phyloP scores from a whole-genome alignment of 2,797 vertebrate species.

The Falco rusticolus region DNA sequence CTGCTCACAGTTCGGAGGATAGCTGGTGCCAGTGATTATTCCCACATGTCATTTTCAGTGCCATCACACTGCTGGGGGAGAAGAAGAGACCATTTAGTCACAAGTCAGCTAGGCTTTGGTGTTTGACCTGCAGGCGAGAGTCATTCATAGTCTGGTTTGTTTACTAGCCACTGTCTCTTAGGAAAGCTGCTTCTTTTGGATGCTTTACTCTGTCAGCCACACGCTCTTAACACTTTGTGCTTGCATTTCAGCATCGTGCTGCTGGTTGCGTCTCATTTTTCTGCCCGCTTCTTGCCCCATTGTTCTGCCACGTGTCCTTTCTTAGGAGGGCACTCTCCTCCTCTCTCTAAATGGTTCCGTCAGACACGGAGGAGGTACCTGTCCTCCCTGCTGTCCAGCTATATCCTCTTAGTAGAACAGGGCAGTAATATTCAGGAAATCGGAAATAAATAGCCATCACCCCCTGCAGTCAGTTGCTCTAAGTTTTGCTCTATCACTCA shows the following conservation, averaged over 20 bases:
- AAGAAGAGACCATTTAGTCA: background rate
- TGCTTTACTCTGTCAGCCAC: background rate
- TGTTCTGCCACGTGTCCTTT: background rate
- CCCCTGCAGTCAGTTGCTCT: background rate
- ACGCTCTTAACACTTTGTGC: background rate
- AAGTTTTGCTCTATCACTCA: background rate
- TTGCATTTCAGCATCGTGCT: background rate
- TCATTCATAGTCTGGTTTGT: background rate
- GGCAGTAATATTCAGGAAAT: background rate
- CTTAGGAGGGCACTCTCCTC: background rate
- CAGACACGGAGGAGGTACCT: background rate
- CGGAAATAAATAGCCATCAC: background rate
- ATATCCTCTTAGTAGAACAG: background rate
- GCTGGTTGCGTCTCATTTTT: background rate
- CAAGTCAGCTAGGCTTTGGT: background rate
- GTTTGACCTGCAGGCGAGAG: background rate
- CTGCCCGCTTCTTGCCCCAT: background rate
- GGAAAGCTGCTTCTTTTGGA: background rate
- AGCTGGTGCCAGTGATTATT: background rate
- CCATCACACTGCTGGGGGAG: background rate
- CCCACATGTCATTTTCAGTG: background rate
- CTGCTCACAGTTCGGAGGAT: background rate
- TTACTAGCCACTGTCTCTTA: background rate
- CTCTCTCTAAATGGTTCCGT: background rate
- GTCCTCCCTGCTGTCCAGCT: background rate